Percentiles rank a stretch among this genome's conserved stretches.
phyloP scores from a whole-genome alignment of 1,140 invertebrate genomes.

The Subanguina moxae region DNA sequence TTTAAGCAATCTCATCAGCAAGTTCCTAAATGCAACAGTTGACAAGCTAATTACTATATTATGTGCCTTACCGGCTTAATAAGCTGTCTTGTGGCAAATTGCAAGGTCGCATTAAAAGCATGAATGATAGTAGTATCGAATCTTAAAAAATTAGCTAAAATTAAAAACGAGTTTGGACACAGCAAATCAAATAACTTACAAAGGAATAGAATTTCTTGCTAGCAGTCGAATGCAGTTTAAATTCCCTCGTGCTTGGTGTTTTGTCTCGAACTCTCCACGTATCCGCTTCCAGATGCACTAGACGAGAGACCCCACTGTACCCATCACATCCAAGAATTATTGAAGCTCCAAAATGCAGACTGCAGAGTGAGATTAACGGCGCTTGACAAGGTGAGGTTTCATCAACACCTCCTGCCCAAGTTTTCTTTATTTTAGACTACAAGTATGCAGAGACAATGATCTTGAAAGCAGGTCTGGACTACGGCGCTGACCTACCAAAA shows the following conservation, averaged over 20 bases:
- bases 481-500: conserved; percentile 63
- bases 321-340: conserved; percentile 89
- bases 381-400: conserved; percentile 82
- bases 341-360: conserved; percentile 79
- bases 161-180: too few relatives aligned
- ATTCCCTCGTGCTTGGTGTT: conserved; percentile 60
- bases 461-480: conserved; percentile 84
- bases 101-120: conserved; percentile 81
- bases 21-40: too few relatives aligned
- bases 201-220: conserved; percentile 76
- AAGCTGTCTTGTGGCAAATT: conserved; percentile 74
- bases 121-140: conserved; percentile 86
- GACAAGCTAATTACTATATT: too few relatives aligned
- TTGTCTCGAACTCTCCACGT: conserved; percentile 67
- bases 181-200: conserved; percentile 59
- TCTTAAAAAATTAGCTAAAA: too few relatives aligned
- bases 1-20: too few relatives aligned
- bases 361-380: conserved; percentile 91
- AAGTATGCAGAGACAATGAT: conserved; percentile 87
- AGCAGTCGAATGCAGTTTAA: conserved; percentile 84
- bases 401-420: conserved; percentile 80
- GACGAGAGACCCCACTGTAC: conserved; percentile 72
- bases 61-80: conserved; percentile 66
- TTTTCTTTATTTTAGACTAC: conserved; percentile 95
- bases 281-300: conserved; percentile 67